Evolutionary conservation across 2,113 vertebrate genomes (phyloP).

Genomic region (Cairina moschata): DNA sequence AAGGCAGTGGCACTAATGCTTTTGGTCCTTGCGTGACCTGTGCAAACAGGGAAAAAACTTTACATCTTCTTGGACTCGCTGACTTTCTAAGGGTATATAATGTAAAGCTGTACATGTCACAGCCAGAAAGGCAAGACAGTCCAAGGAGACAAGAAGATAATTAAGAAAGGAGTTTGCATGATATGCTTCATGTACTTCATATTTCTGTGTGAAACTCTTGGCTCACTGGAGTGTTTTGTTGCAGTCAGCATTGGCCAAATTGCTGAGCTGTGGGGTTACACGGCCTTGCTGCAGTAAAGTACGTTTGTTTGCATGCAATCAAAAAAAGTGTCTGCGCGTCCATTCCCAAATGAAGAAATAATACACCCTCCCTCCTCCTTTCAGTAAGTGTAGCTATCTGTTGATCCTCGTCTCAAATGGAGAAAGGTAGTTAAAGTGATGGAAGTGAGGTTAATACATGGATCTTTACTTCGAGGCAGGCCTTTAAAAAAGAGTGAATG

Average conservation of each 20-base stretch:
- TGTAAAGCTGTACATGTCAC: background rate
- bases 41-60: background rate
- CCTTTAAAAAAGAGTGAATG: background rate
- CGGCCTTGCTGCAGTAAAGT: background rate
- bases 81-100: background rate
- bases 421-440: background rate
- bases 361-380: background rate
- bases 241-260: background rate
- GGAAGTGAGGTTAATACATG: background rate
- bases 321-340: background rate
- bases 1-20: background rate
- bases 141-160: background rate
- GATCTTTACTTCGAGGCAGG: background rate
- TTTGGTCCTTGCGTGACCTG: background rate
- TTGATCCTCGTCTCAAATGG: background rate
- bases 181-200: background rate
- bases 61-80: background rate
- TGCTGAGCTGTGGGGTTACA: background rate
- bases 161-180: background rate
- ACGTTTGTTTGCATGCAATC: accelerated
- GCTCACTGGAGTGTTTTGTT: background rate
- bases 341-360: background rate
- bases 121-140: background rate
- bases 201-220: background rate
- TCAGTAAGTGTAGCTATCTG: background rate